Conservation (phyloP, 2,797 vertebrate species). For the Periparus ater region DNA sequence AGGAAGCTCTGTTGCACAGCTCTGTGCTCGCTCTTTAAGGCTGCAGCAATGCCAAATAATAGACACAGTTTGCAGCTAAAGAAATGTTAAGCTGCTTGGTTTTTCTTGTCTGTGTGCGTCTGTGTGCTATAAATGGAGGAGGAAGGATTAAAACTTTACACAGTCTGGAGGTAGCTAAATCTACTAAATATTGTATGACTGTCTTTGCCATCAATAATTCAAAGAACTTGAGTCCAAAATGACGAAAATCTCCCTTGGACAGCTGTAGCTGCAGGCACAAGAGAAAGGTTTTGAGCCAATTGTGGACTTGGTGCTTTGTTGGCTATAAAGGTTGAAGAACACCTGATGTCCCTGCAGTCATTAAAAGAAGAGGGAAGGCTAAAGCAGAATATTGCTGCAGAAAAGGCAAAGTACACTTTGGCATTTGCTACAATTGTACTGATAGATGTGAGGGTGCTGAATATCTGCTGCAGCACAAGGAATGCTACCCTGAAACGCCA, state of each 20-base stretch:
- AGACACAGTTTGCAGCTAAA: neutral
- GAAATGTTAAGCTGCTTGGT: neutral
- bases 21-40: neutral
- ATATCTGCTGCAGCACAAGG: neutral
- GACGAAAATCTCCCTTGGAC: constrained; percentile 30
- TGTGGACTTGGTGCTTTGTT: constrained; percentile 31
- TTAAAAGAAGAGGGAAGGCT: constrained; percentile 12
- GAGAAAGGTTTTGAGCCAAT: neutral
- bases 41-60: neutral
- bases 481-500: fast-evolving
- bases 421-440: neutral
- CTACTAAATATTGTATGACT: constrained; percentile 54
- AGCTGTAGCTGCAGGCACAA: constrained; percentile 29
- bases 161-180: constrained; percentile 15
- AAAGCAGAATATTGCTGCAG: neutral
- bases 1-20: neutral
- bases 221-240: constrained; percentile 10
- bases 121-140: neutral
- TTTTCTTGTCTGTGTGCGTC: neutral
- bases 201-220: constrained; percentile 56
- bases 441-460: neutral
- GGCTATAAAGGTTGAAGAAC: constrained; percentile 45
- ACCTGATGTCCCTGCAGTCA: constrained; percentile 41
- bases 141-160: constrained; percentile 50
- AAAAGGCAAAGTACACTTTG: neutral